Evolutionary conservation across 2,888 invertebrate genomes (phyloP), one percentile per base, ranked within the genome.

Genomic region (Epinotia brunnichana): DNA sequence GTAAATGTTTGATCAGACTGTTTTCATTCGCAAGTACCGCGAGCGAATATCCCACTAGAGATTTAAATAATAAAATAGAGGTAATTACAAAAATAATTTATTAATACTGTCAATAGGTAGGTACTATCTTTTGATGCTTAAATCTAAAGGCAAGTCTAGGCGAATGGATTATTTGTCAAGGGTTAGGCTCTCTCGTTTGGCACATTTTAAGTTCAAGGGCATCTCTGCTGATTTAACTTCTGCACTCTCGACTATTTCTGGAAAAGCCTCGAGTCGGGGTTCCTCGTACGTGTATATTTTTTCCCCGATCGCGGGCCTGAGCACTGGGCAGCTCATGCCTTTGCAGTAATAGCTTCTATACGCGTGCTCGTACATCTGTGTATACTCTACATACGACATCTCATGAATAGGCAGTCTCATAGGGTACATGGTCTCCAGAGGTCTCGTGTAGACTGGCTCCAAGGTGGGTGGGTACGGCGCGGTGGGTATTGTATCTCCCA

Each of bases 101-200:
- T 81, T 76, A 80, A 84, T 81, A 82, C 85, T 83, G 77, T 77
- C 76, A 77, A 88, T 90, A 48, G 48, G n/a, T n/a, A n/a, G n/a
- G 48, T 13, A 79, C 85, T 86, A 88, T 76, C 92, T 93, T 79
- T 93, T 94, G 77, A 93, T 93, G 84, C 95, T 95, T 90, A 95
- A 94, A 91, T 95, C 95, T 90, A 95, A 88, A 69, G 95, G 95
- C 78, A 92, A 87, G 84, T 95, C 94, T 76, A 94, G 86, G 57
- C 85, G 84, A 81, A 83, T 88, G 84, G 91, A 85, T 86, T 91
- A 85, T 72, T 89, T 86, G 74, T 89, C 90, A 63, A 91, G 85
- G 29, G 90, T 86, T 68, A 81, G 87, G 82, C 85, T 88, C 67
- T 91, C 90, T 56, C 88, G 82, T 75, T 89, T 91, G 24, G 83